phyloP scores from a whole-genome alignment of 2,888 invertebrate species.

The Homarus gammarus region DNA sequence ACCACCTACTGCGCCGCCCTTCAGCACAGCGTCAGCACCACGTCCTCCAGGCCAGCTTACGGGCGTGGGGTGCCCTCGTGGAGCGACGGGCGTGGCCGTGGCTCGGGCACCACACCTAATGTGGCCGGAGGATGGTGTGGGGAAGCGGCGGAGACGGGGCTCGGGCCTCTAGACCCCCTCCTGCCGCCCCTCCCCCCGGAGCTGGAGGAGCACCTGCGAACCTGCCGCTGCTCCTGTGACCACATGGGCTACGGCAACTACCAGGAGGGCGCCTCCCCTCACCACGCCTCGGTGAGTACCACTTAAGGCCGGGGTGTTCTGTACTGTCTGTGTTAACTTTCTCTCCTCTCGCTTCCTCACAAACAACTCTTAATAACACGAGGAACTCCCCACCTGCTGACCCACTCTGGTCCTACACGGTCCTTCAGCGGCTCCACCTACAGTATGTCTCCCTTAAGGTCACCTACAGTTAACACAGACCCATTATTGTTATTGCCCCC shows the following conservation, averaged over 20 bases:
- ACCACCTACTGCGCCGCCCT: constrained; percentile 33
- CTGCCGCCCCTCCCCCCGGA: constrained; percentile 66
- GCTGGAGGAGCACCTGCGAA: constrained; percentile 69
- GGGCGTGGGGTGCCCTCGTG: constrained; percentile 68
- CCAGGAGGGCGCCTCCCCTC: constrained; percentile 23
- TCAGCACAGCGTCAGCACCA: constrained; percentile 45
- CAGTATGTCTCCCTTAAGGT: too few species aligned
- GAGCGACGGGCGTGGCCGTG: constrained; percentile 55
- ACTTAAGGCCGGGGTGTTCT: too few species aligned
- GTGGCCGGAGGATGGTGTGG: constrained; percentile 31
- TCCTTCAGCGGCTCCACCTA: too few species aligned
- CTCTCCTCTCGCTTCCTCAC: too few species aligned
- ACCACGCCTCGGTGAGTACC: constrained; percentile 47
- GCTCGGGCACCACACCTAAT: constrained; percentile 41
- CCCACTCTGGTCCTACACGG: too few species aligned
- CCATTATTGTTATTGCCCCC: too few species aligned
- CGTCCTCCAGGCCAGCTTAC: constrained; percentile 56
- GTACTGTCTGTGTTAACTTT: too few species aligned
- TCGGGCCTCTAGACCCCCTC: constrained; percentile 56
- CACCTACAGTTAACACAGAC: too few species aligned
- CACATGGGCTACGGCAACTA: constrained; percentile 72
- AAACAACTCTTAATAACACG: too few species aligned
- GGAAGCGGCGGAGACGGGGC: too few species aligned
- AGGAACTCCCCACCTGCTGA: too few species aligned
- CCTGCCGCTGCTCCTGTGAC: constrained; percentile 68